These are phyloP conservation scores for Panthera uncia DNA, from an alignment of 2,113 vertebrate genomes.

Conservation along the genomic window DNA sequence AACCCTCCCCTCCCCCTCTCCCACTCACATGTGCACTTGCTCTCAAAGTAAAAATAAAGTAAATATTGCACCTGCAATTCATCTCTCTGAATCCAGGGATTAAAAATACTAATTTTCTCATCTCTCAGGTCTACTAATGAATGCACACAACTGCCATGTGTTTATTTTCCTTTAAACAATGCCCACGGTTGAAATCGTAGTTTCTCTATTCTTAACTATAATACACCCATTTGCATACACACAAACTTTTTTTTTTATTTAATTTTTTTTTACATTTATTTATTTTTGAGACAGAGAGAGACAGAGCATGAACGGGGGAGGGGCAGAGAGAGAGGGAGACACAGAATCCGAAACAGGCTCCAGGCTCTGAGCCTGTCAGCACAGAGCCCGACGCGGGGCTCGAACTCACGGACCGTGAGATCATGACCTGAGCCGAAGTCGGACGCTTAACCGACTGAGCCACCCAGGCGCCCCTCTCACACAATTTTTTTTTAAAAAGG, in stretches of 20 bases:
- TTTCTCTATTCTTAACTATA: not conserved
- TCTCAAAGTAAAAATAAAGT: too few species aligned
- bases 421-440: too few species aligned
- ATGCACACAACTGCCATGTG: not conserved
- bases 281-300: too few species aligned
- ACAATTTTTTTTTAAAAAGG: not conserved
- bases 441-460: fast-evolving
- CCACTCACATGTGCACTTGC: too few species aligned
- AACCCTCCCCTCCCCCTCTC: too few species aligned
- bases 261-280: not conserved
- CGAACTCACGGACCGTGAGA: too few species aligned
- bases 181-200: not conserved
- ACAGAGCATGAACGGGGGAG: too few species aligned
- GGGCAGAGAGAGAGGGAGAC: fast-evolving
- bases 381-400: too few species aligned
- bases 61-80: not conserved
- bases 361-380: too few species aligned
- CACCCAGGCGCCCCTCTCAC: too few species aligned
- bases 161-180: not conserved
- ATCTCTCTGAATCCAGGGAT: not conserved
- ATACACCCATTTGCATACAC: not conserved
- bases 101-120: not conserved
- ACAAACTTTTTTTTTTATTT: too few species aligned
- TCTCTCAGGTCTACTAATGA: not conserved
- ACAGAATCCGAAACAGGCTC: too few species aligned